Base-by-base conservation (phyloP, 2,888 invertebrate species). In the Masnerella sp. region DNA sequence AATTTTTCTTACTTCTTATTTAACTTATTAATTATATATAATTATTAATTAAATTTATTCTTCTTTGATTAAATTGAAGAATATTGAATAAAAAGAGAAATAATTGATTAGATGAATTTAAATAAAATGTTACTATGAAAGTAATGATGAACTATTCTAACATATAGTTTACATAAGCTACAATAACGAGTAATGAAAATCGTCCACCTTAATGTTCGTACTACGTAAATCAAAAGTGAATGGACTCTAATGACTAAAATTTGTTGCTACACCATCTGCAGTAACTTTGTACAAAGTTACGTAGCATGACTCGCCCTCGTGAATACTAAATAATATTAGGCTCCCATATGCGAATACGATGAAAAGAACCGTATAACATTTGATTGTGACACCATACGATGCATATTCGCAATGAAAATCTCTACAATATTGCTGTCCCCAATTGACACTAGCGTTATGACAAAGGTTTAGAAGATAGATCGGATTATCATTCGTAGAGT, bases 401-500 rank as follows among this genome's bases (percentile, higher is more conserved):
- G 70, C 56, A 62, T 17, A 20, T 36, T 58, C n/a, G 12, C 17
- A 51, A 58, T 62, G 54, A 56, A 47, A 54, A 51, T 43, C 22
- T 22, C 51, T 71, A 71, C 56, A 17, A 71, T 64, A 71, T 71
- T 71, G 70, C 64, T 71, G 51, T 64, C 51, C 22, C 28, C 70
- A 64, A 71, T 71, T 71, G 58, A 71, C 70, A 51, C 70, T 64
- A 58, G 58, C 54, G 17, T 62, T 43, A 62, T 51, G 64, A 58
- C 45, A 51, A 43, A 64, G 38, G 58, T 58, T 64, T 34, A 64
- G 56, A 70, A 64, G 51, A 58, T 51, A 62, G 43, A 51, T 64
- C 51, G 32, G 58, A 28, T 47, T 52, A 61, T 20, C 40, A 25
- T 3, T 43, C 38, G 18, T 61, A 20, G 14, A 49, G 15, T 47